Evolutionary conservation across 2,888 invertebrate species (phyloP), one percentile per base, ranked within the genome.

Genomic region (Chironomus tentans): DNA sequence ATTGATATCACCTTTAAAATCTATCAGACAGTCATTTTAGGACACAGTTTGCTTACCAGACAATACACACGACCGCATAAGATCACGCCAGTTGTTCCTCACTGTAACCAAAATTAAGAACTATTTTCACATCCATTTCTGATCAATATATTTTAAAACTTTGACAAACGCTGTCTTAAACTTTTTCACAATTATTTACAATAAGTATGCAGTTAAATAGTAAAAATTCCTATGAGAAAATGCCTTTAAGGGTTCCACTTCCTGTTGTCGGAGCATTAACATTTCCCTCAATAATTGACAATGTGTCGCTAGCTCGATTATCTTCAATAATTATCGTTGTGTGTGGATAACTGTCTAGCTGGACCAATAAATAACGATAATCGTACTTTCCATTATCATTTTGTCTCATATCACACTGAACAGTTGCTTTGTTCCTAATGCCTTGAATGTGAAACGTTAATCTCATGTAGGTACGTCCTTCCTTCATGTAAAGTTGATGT

Each of bases 361-460:
- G 91, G 3, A 95, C 92, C 80, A 94, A 88, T 74, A 97, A 82
- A 82, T 95, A 96, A 78, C 92, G 87, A 82, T 93, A 96, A 79
- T 91, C 88, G 81, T 90, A 94, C 78, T 91, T 88, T 0, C 93
- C 92, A 79, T 87, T 86, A 50, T 90, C 87, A 84, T 91, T 89
- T 87, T 93, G 89, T 82, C 89, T 88, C 85, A 95, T 91, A 85
- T 97, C 97, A 78, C 96, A 85, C 82, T 94, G 90, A 7, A 92
- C 97, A 73, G 94, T 92, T 50, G 90, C 97, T 80, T 91, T 91
- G 80, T 90, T 90, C 77, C 92, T 87, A 65, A 89, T 85, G 50
- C 97, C 97, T 84, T 95, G 91, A 77, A 97, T 87, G 81, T 96
- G 93, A 84, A 97, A 97, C 81, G 91, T 89, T 93, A 97, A 95